Evolutionary conservation across 1,140 invertebrate genomes (phyloP).

Genomic region (Aphelinus certus): DNA sequence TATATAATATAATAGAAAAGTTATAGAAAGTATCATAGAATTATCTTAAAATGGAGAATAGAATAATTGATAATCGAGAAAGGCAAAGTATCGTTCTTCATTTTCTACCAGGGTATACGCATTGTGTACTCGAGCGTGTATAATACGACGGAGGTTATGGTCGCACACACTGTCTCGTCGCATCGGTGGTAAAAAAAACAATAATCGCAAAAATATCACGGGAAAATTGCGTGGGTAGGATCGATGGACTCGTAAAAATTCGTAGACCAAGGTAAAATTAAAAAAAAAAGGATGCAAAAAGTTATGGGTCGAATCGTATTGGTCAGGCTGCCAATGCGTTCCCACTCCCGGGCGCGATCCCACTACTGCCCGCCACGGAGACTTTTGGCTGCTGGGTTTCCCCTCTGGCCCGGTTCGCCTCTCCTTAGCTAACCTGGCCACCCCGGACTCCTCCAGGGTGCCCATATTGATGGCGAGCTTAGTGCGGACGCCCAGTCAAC

Average conservation of each 20-base stretch:
- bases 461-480: slow-evolving; percentile 94
- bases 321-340: slow-evolving; percentile 80
- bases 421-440: slow-evolving; percentile 92
- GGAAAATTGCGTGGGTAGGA: neutral
- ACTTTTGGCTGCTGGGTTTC: slow-evolving; percentile 89
- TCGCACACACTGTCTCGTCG: too few species aligned
- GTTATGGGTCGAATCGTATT: slow-evolving; percentile 84
- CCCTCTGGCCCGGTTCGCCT: slow-evolving; percentile 95
- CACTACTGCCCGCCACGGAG: slow-evolving; percentile 93
- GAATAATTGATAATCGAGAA: too few species aligned
- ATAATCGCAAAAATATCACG: too few species aligned
- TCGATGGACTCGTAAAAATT: too few species aligned
- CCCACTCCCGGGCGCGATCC: slow-evolving; percentile 91
- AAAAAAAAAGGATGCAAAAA: slow-evolving; percentile 59
- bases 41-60: too few species aligned
- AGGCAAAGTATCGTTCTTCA: too few species aligned
- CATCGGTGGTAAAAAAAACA: too few species aligned
- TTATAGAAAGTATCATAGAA: too few species aligned
- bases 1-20: too few species aligned
- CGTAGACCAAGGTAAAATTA: neutral
- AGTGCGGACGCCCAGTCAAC: slow-evolving; percentile 87
- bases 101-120: too few species aligned
- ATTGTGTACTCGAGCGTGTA: too few species aligned
- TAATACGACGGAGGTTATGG: too few species aligned
- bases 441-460: slow-evolving; percentile 79